Conservation (phyloP, 2,797 vertebrate species). For the Molossus molossus region DNA sequence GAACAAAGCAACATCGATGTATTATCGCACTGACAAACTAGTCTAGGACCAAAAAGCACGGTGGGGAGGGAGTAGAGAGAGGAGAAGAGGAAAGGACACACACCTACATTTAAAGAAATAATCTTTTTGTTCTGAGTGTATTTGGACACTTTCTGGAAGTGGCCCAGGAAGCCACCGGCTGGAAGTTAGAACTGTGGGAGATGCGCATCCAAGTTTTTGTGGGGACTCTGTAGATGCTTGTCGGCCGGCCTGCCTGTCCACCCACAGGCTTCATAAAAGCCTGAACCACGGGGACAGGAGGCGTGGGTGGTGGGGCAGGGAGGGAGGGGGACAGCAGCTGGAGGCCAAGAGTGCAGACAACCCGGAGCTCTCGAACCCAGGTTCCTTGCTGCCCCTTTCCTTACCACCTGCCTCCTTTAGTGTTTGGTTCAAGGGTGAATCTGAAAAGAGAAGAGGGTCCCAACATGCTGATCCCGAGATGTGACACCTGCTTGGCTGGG, state of each 20-base stretch:
- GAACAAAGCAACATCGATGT: slow-evolving; percentile 49
- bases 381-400: neutral
- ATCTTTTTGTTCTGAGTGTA: neutral
- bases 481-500: neutral
- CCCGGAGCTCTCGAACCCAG: neutral
- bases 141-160: neutral
- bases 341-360: neutral
- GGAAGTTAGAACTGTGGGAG: neutral
- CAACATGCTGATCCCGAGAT: neutral
- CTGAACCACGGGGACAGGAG: no score
- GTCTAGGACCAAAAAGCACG: neutral
- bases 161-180: neutral
- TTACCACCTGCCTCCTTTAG: neutral
- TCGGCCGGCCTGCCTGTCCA: neutral
- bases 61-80: neutral
- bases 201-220: neutral
- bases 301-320: neutral
- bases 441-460: neutral
- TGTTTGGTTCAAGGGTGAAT: neutral
- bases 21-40: slow-evolving; percentile 45
- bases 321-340: neutral
- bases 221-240: neutral
- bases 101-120: neutral
- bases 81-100: neutral
- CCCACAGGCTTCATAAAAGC: neutral